Conservation (phyloP, 2,888 invertebrate species). For the Torymus aiolomorphi region DNA sequence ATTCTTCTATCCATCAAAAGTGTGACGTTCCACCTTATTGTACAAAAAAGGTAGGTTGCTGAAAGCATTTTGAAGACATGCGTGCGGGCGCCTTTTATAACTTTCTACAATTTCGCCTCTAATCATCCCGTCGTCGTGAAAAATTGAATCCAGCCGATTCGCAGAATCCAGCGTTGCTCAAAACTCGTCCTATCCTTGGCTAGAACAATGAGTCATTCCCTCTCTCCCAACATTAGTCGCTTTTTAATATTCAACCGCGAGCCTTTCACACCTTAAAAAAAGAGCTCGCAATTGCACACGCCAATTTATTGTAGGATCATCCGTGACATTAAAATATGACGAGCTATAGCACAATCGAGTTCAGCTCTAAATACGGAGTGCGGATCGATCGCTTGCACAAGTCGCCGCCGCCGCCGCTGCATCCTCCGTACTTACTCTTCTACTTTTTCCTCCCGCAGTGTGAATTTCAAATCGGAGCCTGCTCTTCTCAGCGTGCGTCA, state of each 20-base stretch:
- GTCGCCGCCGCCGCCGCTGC: not conserved
- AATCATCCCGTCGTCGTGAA: constrained; percentile 20
- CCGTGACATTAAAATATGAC: not conserved
- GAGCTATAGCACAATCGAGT: not conserved
- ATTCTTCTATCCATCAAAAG: not conserved
- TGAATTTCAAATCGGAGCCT: not conserved
- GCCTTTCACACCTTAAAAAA: constrained; percentile 48
- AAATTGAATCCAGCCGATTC: constrained; percentile 11
- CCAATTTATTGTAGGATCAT: too few species aligned
- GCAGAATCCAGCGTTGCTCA: constrained; percentile 29
- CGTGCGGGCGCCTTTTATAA: not conserved
- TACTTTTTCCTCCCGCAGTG: not conserved
- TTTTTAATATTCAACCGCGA: constrained; percentile 35
- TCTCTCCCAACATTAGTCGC: not conserved
- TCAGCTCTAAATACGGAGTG: not conserved
- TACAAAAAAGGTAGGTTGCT: not conserved
- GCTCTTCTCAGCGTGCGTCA: not conserved
- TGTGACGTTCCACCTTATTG: not conserved
- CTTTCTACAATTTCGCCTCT: constrained; percentile 22
- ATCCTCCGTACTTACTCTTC: not conserved
- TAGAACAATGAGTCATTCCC: constrained; percentile 49
- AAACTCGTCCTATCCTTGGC: constrained; percentile 38
- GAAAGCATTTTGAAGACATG: not conserved
- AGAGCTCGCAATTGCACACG: not conserved
- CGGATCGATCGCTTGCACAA: constrained; percentile 8